Base-by-base conservation (phyloP, 2,797 vertebrate species). In the Notoglanidium macrostoma region DNA sequence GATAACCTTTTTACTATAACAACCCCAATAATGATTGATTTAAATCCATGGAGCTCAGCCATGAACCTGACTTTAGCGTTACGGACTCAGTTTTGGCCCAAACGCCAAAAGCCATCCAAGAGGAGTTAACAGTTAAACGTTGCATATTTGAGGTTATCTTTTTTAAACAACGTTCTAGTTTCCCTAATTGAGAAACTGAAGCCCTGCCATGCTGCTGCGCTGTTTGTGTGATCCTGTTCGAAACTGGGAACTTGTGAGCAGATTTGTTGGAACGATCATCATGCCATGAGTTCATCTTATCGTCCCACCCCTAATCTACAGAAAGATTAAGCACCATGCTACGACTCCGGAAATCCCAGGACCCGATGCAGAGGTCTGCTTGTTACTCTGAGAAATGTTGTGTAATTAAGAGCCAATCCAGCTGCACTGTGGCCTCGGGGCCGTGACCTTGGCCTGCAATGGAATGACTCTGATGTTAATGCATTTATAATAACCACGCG, bases 401-500 rank as follows among this genome's bases (percentile, higher is more conserved):
- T 80, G 55, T 85, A 88, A 89, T 89, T 88, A 86, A 49, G 86
- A 85, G 68, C 55, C 85, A 78, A 59, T 84, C 63, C 57, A 85
- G 77, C 82, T 85, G 88, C 86, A 88, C 73, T 72, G 73, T 87
- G 83, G 57, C 88, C 87, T n/a, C 23, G n/a, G 51, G 76, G 57
- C 35, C 77, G 26, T 83, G 86, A 89, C 87, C 85, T 70, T 29
- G 57, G 63, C 73, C 78, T 81, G 83, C 74, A 32, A 72, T 83
- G 77, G 88, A 90, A 88, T 89, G 85, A 80, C 85, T 78, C 67
- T 57, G 74, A 85, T 83, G 61, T 59, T 86, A 79, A 89, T 83
- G 72, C 55, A 35, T 88, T 88, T 88, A 87, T 88, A 88, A 87
- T 78, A 88, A 85, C 85, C 85, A 57, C 79, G 46, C 65, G 40